phyloP scores from a whole-genome alignment of 1,140 invertebrate species.

The Pristionchus pacificus region DNA sequence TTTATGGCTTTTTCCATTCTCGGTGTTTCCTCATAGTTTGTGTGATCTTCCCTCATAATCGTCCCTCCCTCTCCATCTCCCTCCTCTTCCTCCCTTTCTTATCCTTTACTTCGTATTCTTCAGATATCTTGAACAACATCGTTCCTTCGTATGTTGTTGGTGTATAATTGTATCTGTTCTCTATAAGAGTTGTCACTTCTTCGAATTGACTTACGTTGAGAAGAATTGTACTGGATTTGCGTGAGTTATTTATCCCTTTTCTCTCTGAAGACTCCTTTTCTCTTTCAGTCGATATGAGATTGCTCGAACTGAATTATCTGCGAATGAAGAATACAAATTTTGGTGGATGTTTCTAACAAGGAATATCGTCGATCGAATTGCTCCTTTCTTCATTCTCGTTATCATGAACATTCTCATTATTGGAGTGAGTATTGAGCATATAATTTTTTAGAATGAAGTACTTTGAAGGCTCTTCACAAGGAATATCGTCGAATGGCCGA shows the following conservation, averaged over 20 bases:
- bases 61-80: no score
- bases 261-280: background rate
- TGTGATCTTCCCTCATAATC: no score
- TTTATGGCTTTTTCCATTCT: no score
- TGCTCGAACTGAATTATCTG: conserved; percentile 20
- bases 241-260: background rate
- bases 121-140: conserved; percentile 48
- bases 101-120: no score
- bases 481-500: conserved; percentile 31
- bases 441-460: background rate
- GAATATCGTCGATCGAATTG: conserved; percentile 45
- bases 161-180: conserved; percentile 38
- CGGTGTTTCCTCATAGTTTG: no score
- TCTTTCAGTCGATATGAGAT: conserved; percentile 42
- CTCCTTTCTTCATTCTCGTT: conserved; percentile 48
- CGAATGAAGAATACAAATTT: conserved; percentile 37
- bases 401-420: conserved; percentile 51
- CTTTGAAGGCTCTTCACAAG: conserved; percentile 38
- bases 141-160: conserved; percentile 38
- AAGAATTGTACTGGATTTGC: conserved; percentile 44
- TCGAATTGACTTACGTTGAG: conserved; percentile 45
- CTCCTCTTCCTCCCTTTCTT: no score
- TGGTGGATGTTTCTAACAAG: conserved; percentile 53
- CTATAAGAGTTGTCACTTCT: conserved; percentile 45
- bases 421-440: background rate